phyloP scores from a whole-genome alignment of 2,113 vertebrate species.

The Grantiella picta region DNA sequence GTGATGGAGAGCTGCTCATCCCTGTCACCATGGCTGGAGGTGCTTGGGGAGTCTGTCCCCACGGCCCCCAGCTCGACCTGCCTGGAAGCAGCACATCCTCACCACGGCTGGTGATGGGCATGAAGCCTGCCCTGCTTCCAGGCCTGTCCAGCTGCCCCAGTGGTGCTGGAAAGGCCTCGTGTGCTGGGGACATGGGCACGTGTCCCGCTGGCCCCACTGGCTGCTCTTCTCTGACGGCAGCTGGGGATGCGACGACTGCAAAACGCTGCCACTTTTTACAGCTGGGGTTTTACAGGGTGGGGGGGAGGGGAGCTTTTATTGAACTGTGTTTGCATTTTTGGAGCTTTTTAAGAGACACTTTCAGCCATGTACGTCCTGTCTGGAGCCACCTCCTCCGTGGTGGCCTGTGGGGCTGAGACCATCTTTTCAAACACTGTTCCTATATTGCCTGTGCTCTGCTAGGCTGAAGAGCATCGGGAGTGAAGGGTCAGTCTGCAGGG shows the following conservation, averaged over 20 bases:
- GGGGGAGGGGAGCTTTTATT: constrained; percentile 38
- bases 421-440: neutral
- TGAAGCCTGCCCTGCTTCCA: neutral
- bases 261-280: constrained; percentile 45
- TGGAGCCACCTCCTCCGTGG: neutral
- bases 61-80: neutral
- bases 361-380: neutral
- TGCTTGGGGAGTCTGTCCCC: neutral
- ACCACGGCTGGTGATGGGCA: rapidly evolving
- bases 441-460: neutral
- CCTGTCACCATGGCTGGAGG: neutral
- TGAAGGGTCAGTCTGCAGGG: neutral
- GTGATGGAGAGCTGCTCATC: neutral
- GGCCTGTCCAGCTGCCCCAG: neutral
- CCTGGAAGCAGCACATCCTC: neutral
- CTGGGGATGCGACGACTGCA: rapidly evolving
- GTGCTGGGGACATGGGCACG: rapidly evolving
- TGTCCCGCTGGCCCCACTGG: rapidly evolving
- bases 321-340: constrained; percentile 45
- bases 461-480: neutral
- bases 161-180: rapidly evolving
- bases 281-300: constrained; percentile 28
- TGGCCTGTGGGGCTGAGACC: neutral
- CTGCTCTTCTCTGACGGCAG: neutral
- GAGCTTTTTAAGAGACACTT: constrained; percentile 54